Base-by-base conservation (phyloP, 2,888 invertebrate species). In the Drepana falcataria region DNA sequence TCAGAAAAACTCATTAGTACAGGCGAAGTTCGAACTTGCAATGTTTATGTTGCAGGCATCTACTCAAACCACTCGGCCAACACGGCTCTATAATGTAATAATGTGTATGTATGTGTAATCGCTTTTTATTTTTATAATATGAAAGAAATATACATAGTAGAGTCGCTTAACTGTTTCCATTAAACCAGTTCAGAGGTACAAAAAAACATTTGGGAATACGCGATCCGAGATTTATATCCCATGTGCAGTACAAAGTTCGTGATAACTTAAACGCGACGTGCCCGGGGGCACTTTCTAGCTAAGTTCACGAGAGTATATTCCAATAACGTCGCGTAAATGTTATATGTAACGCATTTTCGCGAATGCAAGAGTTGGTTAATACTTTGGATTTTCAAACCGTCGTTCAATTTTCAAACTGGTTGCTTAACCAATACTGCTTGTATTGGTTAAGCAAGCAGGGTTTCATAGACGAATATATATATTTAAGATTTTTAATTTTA, bases 291-390 rank as follows among this genome's bases (percentile, higher is more conserved):
- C 55, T 69, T 67, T 59, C 56, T 61, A 66, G 59, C 65, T 57
- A 64, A 73, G 65, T 74, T 76, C 61, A 55, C 57, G 44, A 58
- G 58, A 56, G 59, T 56, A 54, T 61, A 44, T 44, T 44, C 9
- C 44, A 44, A 44, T 44, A 44, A 40, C 40, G 40, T 40, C 55
- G 59, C 60, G 66, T 73, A 73, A 75, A 77, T 74, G 73, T 73
- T 75, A 52, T 57, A 75, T 64, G 37, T 37, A 37, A 5, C 65
- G 65, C 9, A 9, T 68, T 68, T 65, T 66, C 62, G 49, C 58
- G 54, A 65, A 69, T 66, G 65, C 63, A 64, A 49, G 63, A 66
- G 66, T 63, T 67, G 61, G 56, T 65, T 67, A 62, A 62, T 68
- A 69, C 60, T 69, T 69, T 53, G 49, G 44, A 51, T 53, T 44